phyloP scores from a whole-genome alignment of 1,140 invertebrate genomes.

The Sesamia nonagrioides region DNA sequence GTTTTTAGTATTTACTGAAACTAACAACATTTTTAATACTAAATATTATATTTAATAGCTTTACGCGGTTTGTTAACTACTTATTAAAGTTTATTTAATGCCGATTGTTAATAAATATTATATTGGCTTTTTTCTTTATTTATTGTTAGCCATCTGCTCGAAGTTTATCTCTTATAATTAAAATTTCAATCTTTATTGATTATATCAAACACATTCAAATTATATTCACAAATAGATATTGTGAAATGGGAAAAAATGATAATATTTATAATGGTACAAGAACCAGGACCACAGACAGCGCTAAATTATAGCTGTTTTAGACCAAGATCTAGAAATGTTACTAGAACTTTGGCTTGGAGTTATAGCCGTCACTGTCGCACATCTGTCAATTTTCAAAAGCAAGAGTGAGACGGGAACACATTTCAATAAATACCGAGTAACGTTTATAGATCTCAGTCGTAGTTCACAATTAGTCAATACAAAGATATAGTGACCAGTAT shows the following conservation, averaged over 20 bases:
- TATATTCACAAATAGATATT: slow-evolving; percentile 7
- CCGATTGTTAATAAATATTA: slow-evolving; percentile 19
- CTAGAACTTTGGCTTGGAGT: too few relatives aligned
- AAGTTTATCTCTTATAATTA: not conserved
- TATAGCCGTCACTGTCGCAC: too few relatives aligned
- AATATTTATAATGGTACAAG: slow-evolving; percentile 34
- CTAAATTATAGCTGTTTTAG: not conserved
- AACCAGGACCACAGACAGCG: not conserved
- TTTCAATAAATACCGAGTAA: too few relatives aligned
- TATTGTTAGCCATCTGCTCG: slow-evolving; percentile 14
- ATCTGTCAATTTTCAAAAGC: too few relatives aligned
- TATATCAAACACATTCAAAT: not conserved
- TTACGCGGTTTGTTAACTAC: slow-evolving; percentile 49
- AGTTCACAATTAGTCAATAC: not conserved
- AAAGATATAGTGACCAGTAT: slow-evolving; percentile 50
- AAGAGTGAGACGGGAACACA: too few relatives aligned
- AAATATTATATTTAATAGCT: slow-evolving; percentile 42
- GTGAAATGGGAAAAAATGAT: slow-evolving; percentile 1
- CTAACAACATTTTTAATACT: slow-evolving; percentile 14
- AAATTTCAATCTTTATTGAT: not conserved
- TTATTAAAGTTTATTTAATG: slow-evolving; percentile 48
- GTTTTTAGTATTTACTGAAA: slow-evolving; percentile 4
- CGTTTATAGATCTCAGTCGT: too few relatives aligned
- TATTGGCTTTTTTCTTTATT: slow-evolving; percentile 14
- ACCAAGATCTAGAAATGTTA: too few relatives aligned